Base-by-base conservation (phyloP, 2,888 invertebrate genomes). In the Julus scandinavius region DNA sequence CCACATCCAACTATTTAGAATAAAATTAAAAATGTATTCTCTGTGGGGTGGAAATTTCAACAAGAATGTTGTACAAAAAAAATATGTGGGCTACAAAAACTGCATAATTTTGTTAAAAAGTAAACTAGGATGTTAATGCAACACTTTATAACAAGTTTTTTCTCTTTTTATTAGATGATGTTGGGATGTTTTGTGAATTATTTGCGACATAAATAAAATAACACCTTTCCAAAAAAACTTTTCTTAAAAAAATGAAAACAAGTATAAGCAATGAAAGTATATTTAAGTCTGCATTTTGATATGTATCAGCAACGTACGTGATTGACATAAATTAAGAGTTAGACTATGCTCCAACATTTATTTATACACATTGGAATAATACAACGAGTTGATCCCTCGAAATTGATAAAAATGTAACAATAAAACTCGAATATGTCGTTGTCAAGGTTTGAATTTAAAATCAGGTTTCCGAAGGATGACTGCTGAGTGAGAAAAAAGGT, bases 371-470 rank as follows among this genome's bases (percentile, higher is more conserved):
- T 9, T 72, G 29, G 7, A 72, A 4, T 9, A 29, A 6, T 29
- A 20, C 29, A n/a, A n/a, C 63, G 29, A 29, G 7, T 72, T 63
- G 63, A n/a, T 63, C 63, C 63, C 63, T n/a, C 63, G 6, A 63
- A 63, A 63, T 63, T 17, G 63, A 63, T 63, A 63, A 63, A 63
- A 15, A 72, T 29, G n/a, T n/a, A 29, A 6, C 72, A 72, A 72
- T 72, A 72, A 63, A 63, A 63, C 63, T 7, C 63, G n/a, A 63
- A 63, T 63, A n/a, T 6, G 63, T 63, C 63, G 63, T 63, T 63
- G n/a, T 63, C 63, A 63, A n/a, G n/a, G 63, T 6, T 63, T n/a
- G 63, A 45, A 45, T 45, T 45, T 45, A 7, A 45, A 45, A 45
- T 45, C 6, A 45, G 54, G 54, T 54, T 54, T 54, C 54, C 17